Base-by-base conservation (phyloP, 2,888 invertebrate genomes). In the Sceliomorpha sp. region DNA sequence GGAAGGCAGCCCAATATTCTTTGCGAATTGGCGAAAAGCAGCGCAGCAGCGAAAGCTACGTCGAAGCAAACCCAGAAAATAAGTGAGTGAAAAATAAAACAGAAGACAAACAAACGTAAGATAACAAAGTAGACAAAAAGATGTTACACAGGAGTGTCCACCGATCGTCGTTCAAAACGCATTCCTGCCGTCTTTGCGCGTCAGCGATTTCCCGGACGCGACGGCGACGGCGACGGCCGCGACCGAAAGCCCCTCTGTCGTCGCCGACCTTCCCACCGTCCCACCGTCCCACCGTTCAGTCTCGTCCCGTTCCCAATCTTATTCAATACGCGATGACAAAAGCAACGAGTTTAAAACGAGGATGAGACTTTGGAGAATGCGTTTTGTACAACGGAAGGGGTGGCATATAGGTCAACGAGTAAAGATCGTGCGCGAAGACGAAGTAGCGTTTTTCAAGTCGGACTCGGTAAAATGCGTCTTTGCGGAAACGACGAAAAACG, bases 41-140 rank as follows among this genome's bases (percentile, higher is more conserved):
- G 86, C 88, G 87, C 87, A 87, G 87, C 84, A 85, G 83, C 80
- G 78, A 81, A 87, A 87, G 86, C 86, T 85, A 79, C 80, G 77
- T 83, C 75, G 81, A 85, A 83, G 82, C 83, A 80, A 84, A 85
- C 82, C 82, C 85, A 75, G 73, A 79, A 85, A 85, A 85, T 80
- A 79, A 39, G 48, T 51, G 44, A 70, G 40, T 14, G 62, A 63
- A 51, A 50, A 45, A 27, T 59, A 70, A 58, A 73, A 59, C 71
- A 64, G 74, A 76, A 79, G 72, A 77, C 70, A 40, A 68, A 59
- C 47, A 45, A 66, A 73, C 58, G 69, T 26, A 67, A 67, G 71
- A 73, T 58, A 66, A 66, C 55, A 45, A 66, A 63, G 66, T 32
- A 50, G 14, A 51, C 36, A 53, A 51, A 31, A 48, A 59, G 48